A percentile compares a stretch with the other conserved stretches of the same genome.
These are phyloP conservation scores for Ostrea denselamellosa DNA, from an alignment of 1,140 invertebrate genomes.

Conservation along the genomic window DNA sequence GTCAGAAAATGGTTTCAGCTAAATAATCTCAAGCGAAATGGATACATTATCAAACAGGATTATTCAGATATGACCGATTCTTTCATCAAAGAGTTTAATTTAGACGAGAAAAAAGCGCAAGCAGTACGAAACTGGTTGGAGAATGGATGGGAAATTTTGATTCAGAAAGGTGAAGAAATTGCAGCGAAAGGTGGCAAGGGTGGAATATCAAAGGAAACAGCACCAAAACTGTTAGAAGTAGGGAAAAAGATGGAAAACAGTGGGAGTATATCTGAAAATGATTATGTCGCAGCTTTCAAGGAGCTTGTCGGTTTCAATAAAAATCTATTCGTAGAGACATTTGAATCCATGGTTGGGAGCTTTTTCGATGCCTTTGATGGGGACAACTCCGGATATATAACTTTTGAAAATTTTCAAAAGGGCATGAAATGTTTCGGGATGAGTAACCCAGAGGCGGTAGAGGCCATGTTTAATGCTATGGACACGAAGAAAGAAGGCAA, in stretches of 20 bases:
- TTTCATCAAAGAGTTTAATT: constrained; percentile 47
- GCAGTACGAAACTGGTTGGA: constrained; percentile 44
- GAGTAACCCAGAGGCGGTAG: constrained; percentile 33
- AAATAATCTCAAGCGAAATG: constrained; percentile 50
- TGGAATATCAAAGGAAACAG: constrained; percentile 28
- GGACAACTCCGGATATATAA: constrained; percentile 41
- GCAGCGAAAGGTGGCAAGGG: constrained; percentile 22
- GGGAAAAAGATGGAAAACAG: constrained; percentile 30
- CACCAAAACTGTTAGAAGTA: constrained; percentile 43
- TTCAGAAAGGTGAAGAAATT: constrained; percentile 46
- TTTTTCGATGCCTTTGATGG: constrained; percentile 53
- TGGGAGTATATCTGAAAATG: constrained; percentile 44
- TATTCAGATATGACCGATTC: constrained; percentile 45
- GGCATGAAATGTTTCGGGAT: constrained; percentile 53
- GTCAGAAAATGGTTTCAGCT: constrained; percentile 55
- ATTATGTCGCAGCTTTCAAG: constrained; percentile 47
- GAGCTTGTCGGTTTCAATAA: constrained; percentile 52
- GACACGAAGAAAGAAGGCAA: constrained; percentile 48
- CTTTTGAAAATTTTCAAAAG: constrained; percentile 29
- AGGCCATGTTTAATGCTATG: constrained; percentile 49
- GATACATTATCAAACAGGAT: constrained; percentile 46
- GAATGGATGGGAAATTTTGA: constrained; percentile 53
- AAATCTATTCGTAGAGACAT: constrained; percentile 33
- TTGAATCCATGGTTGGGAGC: constrained; percentile 45
- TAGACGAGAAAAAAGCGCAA: constrained; percentile 25